These are phyloP conservation scores for Dicyrtoma fusca DNA, from an alignment of 2,888 invertebrate genomes.

Conservation along the genomic window DNA sequence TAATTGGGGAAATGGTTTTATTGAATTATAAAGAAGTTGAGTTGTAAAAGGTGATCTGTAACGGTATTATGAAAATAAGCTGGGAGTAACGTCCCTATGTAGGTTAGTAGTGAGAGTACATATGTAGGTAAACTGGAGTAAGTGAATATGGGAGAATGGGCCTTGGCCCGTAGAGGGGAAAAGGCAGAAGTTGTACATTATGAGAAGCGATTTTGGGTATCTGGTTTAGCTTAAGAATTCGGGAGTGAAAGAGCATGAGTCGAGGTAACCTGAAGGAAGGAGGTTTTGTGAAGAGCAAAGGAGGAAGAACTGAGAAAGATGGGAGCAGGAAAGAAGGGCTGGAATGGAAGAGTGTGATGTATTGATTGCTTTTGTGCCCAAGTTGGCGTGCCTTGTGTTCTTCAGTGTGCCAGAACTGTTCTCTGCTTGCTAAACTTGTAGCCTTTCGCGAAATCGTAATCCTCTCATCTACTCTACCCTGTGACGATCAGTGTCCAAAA, in stretches of 20 bases:
- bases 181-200: constrained; percentile 7
- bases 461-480: constrained; percentile 27
- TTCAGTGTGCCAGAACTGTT: constrained; percentile 2
- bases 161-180: constrained; percentile 14
- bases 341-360: constrained; percentile 11
- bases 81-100: background rate
- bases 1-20: constrained; percentile 8
- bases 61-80: background rate
- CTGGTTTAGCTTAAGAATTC: constrained; percentile 9
- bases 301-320: constrained; percentile 21
- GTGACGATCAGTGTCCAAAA: constrained; percentile 21
- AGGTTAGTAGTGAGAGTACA: constrained; percentile 19
- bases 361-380: constrained; percentile 22
- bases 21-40: constrained; percentile 14
- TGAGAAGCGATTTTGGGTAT: constrained; percentile 8
- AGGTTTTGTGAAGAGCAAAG: constrained; percentile 8
- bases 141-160: background rate
- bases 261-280: constrained; percentile 11
- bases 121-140: constrained; percentile 4
- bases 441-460: constrained; percentile 25
- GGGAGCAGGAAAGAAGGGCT: constrained; percentile 12
- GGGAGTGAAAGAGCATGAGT: constrained; percentile 35
- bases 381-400: constrained; percentile 21
- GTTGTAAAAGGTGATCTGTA: constrained; percentile 11
- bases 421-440: constrained; percentile 21